Evolutionary conservation across 2,797 vertebrate genomes (phyloP), one percentile per base, ranked within the genome.

Genomic region (Pelodytes ibericus): DNA sequence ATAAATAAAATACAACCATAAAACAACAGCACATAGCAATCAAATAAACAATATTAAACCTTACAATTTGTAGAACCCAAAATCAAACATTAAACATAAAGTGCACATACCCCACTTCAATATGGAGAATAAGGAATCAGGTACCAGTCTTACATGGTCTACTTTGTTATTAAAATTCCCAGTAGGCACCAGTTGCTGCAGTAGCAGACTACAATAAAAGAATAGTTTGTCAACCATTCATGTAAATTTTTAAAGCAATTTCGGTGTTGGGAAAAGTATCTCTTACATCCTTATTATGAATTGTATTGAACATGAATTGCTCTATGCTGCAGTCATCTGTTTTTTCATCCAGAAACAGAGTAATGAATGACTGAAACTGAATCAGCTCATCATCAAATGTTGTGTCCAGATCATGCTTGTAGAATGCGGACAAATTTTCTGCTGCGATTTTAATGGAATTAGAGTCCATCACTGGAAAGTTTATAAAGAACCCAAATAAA

Each of bases 241-340:
- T n/a, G n/a, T n/a, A n/a, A n/a, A n/a, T n/a, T 62, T 62, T 36
- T 36, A 20, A 36, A 62, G 59, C 59, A 62, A 62, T 62, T 33
- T 62, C 16, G 8, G 15, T 62, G 59, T 62, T 62, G 29, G 41
- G 41, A 16, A 44, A 44, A 44, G 41, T 44, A 44, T 44, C 41
- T 44, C 41, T 44, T 44, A 44, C 41, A 44, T 44, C 41, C 59
- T 62, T 62, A 16, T 62, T 30, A 33, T 6, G 1, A 36, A 62
- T 62, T 3, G 59, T 33, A 33, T n/a, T 62, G 59, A 33, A 62
- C 29, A 62, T 62, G 18, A 62, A 33, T 62, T 62, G 29, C 29
- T 62, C 59, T 62, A 33, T 33, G 59, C 59, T 62, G 59, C 59
- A 62, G 13, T 62, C 29, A 1, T 62, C 29, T 36, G 29, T 13